Percentiles rank a stretch among this genome's conserved stretches.
Conservation (phyloP, 2,888 invertebrate genomes). For the Xylocampa areola region DNA sequence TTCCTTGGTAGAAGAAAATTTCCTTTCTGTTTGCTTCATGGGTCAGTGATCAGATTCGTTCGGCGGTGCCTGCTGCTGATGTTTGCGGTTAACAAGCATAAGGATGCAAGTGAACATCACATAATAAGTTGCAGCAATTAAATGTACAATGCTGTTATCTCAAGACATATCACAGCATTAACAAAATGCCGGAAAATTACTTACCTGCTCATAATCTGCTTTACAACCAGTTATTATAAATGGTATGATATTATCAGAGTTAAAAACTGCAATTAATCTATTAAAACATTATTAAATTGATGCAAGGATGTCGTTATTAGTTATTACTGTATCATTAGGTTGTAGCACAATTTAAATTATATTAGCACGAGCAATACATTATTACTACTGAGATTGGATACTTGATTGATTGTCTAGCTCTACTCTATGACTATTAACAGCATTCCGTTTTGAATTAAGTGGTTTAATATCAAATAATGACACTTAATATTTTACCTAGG, state of each 20-base stretch:
- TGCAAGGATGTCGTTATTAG: conserved; percentile 38
- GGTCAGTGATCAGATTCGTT: conserved; percentile 88
- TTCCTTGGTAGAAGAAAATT: conserved; percentile 88
- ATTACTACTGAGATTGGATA: conserved; percentile 14
- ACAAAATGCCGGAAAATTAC: conserved; percentile 49
- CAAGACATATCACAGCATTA: conserved; percentile 38
- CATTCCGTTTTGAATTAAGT: conserved; percentile 18
- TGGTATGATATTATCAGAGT: conserved; percentile 40
- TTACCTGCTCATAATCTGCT: conserved; percentile 43
- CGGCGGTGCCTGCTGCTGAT: conserved; percentile 72
- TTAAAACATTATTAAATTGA: conserved; percentile 49
- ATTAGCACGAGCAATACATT: conserved; percentile 35
- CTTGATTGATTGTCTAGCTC: conserved; percentile 23
- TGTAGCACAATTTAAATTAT: conserved; percentile 35
- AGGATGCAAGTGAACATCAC: conserved; percentile 60
- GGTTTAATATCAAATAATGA: neutral
- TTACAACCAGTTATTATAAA: conserved; percentile 53
- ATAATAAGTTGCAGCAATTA: conserved; percentile 31
- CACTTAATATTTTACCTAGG: neutral
- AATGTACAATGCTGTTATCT: conserved; percentile 28
- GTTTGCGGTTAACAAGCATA: conserved; percentile 49
- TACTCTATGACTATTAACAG: conserved; percentile 1
- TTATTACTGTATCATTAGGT: conserved; percentile 49
- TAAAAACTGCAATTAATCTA: conserved; percentile 55
- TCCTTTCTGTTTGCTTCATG: conserved; percentile 89